Base-by-base conservation (phyloP, 2,797 vertebrate species). In the Pterois miles region DNA sequence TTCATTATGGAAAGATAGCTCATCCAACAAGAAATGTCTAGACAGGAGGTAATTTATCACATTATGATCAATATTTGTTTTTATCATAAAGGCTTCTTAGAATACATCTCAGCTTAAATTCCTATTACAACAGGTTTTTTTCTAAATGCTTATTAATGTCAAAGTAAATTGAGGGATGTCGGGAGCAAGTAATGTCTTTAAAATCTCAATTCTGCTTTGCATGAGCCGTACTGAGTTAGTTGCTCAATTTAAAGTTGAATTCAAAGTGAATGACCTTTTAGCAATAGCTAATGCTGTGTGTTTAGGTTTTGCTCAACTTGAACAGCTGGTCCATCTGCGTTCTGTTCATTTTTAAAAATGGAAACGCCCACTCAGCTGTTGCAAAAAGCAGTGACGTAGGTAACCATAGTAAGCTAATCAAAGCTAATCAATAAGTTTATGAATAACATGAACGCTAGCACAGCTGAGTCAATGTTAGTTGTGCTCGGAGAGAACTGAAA, bases 31-130 rank as follows among this genome's bases (percentile, higher is more conserved):
- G 53, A 79, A 75, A 18, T 68, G 25, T 68, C 34, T 58, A 52
- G 18, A 38, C 48, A 43, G 27, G 7, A 63, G 20, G 60, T 29
- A 74, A 70, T 80, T 31, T 16, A 23, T 83, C 64, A 65, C 31
- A 66, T 50, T 62, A 40, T 57, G 65, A 86, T 87, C 65, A 71
- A 82, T 84, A 64, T 48, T 23, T 53, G 72, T 71, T 31, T 31
- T 29, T 22, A 71, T 25, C n/a, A 57, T 20, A 65, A 54, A 60
- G 57, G 65, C 78, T 74, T 76, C 57, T 46, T 75, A 5, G 48
- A 65, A 63, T 33, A 67, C 38, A 57, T 58, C 38, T 59, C 52
- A 31, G 43, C 57, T 75, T 46, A 13, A 50, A 29, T 48, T 64
- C 20, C 22, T 12, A 16, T 57, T 36, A 6, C 10, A 58, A 14